phyloP scores from a whole-genome alignment of 2,888 invertebrate genomes.

The Scaeva pyrastri region DNA sequence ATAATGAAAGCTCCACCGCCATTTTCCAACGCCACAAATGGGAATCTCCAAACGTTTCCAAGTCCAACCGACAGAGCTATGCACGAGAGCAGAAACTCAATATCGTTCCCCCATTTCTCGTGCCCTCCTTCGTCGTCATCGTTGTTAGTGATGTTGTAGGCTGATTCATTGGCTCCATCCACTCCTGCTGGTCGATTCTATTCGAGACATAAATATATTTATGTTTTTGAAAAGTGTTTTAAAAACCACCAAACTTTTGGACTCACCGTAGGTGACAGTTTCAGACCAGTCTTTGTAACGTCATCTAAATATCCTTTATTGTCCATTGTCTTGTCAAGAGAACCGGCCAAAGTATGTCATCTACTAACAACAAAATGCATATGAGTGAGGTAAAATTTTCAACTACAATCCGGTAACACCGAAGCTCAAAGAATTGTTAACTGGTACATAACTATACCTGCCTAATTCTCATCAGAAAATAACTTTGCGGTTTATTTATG shows the following conservation, averaged over 20 bases:
- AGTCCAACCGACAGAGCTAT: constrained; percentile 87
- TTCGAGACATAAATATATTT: no score
- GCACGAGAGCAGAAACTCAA: constrained; percentile 88
- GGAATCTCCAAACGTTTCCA: constrained; percentile 89
- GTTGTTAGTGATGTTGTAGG: neutral
- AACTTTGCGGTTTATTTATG: constrained; percentile 8
- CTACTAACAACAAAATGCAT: constrained; percentile 17
- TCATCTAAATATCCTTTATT: constrained; percentile 64
- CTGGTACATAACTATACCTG: no score
- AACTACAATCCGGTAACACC: neutral
- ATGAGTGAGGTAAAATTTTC: constrained; percentile 1
- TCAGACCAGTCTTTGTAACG: constrained; percentile 17
- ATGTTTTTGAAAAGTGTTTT: no score
- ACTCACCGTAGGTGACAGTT: constrained; percentile 32
- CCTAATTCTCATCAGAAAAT: neutral
- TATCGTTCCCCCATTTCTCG: constrained; percentile 86
- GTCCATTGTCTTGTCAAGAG: constrained; percentile 47
- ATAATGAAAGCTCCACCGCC: constrained; percentile 89
- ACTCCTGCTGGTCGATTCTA: constrained; percentile 18
- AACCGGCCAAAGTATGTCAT: constrained; percentile 17
- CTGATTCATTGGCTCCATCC: neutral
- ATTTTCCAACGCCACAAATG: constrained; percentile 87
- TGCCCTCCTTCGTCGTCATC: constrained; percentile 69
- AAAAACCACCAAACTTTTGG: no score
- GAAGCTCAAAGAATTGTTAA: neutral